Evolutionary conservation across 2,797 vertebrate species (phyloP).

Genomic region (Poecilia wingei): DNA sequence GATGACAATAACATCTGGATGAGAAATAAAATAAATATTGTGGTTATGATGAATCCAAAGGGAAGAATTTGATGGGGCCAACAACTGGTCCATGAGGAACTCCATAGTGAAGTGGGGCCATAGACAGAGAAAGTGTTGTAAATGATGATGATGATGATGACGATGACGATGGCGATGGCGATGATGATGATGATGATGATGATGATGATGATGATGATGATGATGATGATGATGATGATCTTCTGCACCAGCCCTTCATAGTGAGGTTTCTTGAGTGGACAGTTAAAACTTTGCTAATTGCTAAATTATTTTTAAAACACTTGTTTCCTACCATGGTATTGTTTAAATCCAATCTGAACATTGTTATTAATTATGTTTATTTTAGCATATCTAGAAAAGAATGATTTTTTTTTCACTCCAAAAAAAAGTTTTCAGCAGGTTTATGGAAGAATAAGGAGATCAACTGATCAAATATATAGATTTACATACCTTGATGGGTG

Average conservation of each 20-base stretch:
- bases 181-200: not conserved
- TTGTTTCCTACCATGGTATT: not conserved
- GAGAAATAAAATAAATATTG: not conserved
- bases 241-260: not conserved
- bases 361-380: not conserved
- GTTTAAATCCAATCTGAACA: not conserved
- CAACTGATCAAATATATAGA: not conserved
- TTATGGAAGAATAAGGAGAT: not conserved
- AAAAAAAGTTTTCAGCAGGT: not conserved
- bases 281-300: not conserved
- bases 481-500: not conserved
- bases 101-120: not conserved
- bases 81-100: not conserved
- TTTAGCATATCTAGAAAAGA: not conserved
- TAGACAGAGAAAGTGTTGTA: not conserved
- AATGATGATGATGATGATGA: too few species aligned
- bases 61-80: not conserved
- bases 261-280: not conserved
- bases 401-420: not conserved
- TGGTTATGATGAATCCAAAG: not conserved
- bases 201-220: not conserved
- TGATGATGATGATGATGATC: too few species aligned
- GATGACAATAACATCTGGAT: not conserved
- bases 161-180: not conserved
- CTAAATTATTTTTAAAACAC: not conserved